These are phyloP conservation scores for Staurois parvus DNA, from an alignment of 2,797 vertebrate genomes.

Conservation along the genomic window DNA sequence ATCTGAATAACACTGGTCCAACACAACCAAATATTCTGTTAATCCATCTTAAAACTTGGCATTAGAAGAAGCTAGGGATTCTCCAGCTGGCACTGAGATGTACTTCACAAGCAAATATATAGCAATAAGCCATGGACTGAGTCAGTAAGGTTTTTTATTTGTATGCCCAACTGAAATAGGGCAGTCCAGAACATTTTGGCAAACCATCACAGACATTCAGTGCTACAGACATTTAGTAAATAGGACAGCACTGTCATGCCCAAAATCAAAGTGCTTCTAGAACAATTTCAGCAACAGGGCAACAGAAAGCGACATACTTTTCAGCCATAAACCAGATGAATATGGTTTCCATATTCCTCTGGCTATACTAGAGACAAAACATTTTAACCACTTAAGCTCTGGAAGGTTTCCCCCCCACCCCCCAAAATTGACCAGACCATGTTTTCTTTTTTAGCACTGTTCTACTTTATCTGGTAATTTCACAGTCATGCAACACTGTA, in stretches of 20 bases:
- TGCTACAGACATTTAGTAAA: conserved; percentile 2
- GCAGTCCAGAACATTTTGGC: background rate
- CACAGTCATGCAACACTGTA: too few species aligned
- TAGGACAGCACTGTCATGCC: background rate
- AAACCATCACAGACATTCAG: background rate
- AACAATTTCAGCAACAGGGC: background rate
- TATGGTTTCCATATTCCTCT: too few species aligned
- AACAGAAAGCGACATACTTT: background rate
- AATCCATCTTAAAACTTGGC: background rate
- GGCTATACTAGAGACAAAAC: too few species aligned
- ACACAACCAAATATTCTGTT: conserved; percentile 4
- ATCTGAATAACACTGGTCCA: background rate
- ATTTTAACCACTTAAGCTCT: too few species aligned
- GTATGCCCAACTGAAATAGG: background rate
- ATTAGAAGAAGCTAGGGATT: background rate
- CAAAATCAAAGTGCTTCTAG: background rate
- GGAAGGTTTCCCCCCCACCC: too few species aligned
- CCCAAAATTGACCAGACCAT: too few species aligned
- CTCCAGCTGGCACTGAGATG: background rate
- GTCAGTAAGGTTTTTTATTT: background rate
- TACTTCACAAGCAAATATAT: background rate
- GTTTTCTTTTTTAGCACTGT: too few species aligned
- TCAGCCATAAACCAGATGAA: too few species aligned
- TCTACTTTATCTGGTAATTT: too few species aligned
- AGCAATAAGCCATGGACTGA: background rate